Evolutionary conservation across 2,888 invertebrate species (phyloP).

Genomic region (Alloplasta piceator): DNA sequence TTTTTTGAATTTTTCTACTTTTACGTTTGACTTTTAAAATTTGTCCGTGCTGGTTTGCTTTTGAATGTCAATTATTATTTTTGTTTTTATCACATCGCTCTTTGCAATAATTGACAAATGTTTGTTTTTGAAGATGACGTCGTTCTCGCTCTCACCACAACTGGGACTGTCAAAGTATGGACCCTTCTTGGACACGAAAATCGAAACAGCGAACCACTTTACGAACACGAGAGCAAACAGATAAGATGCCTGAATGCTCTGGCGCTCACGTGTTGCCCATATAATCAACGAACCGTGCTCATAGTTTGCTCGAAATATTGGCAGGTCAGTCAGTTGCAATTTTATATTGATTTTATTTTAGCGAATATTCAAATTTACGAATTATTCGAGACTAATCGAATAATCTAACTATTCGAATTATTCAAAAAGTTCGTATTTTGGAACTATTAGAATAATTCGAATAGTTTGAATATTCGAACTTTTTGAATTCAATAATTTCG

Average conservation of each 20-base stretch:
- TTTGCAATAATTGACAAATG: too few relatives aligned
- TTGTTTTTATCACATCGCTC: background rate
- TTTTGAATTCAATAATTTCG: too few relatives aligned
- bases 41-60: background rate
- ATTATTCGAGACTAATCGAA: too few relatives aligned
- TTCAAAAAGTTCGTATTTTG: too few relatives aligned
- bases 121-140: constrained; percentile 92
- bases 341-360: too few relatives aligned
- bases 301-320: constrained; percentile 98
- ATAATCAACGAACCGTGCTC: constrained; percentile 98
- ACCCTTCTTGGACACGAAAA: constrained; percentile 95
- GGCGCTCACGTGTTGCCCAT: constrained; percentile 96
- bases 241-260: constrained; percentile 97
- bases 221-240: constrained; percentile 99
- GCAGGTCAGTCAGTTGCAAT: constrained; percentile 89
- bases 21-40: too few relatives aligned
- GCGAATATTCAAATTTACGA: too few relatives aligned
- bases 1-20: too few relatives aligned
- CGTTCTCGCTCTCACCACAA: constrained; percentile 96
- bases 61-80: constrained; percentile 14
- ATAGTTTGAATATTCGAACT: too few relatives aligned
- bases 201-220: constrained; percentile 93
- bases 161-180: constrained; percentile 99
- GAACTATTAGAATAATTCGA: too few relatives aligned
- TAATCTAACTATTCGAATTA: background rate